phyloP scores from a whole-genome alignment of 2,888 invertebrate genomes.

The Acanthosepion esculentum region DNA sequence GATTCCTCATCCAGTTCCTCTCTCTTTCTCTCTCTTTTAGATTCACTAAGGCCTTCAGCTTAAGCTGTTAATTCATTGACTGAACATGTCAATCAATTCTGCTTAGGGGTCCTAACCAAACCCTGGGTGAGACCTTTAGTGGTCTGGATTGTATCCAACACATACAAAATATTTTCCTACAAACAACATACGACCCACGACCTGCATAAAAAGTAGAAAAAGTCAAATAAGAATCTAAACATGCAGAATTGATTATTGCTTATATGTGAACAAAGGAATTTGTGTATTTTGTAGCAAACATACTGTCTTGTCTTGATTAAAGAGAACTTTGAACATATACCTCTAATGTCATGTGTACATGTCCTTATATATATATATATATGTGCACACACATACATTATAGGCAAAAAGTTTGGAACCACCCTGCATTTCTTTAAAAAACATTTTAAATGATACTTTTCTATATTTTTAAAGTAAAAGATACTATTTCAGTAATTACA shows the following conservation, averaged over 20 bases:
- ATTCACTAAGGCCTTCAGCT: conserved; percentile 1
- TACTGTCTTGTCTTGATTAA: no score
- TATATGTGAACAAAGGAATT: background rate
- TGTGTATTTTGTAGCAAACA: background rate
- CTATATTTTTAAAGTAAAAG: no score
- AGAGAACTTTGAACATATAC: no score
- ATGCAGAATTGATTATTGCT: background rate
- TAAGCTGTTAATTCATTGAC: conserved; percentile 33
- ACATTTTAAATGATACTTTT: no score
- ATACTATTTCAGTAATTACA: no score
- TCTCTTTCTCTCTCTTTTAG: background rate
- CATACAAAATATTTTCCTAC: background rate
- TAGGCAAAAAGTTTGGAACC: no score
- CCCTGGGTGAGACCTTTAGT: background rate
- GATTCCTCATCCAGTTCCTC: background rate
- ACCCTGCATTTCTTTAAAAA: no score
- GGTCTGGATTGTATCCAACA: background rate
- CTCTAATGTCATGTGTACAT: no score
- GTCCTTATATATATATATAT: no score
- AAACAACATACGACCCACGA: background rate
- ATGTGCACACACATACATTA: no score
- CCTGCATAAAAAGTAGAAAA: background rate
- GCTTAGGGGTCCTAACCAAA: background rate
- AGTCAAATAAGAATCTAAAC: background rate
- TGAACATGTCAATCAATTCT: conserved; percentile 18